Base-by-base conservation (phyloP, 2,113 vertebrate genomes). In the Anser brachyrhynchus region DNA sequence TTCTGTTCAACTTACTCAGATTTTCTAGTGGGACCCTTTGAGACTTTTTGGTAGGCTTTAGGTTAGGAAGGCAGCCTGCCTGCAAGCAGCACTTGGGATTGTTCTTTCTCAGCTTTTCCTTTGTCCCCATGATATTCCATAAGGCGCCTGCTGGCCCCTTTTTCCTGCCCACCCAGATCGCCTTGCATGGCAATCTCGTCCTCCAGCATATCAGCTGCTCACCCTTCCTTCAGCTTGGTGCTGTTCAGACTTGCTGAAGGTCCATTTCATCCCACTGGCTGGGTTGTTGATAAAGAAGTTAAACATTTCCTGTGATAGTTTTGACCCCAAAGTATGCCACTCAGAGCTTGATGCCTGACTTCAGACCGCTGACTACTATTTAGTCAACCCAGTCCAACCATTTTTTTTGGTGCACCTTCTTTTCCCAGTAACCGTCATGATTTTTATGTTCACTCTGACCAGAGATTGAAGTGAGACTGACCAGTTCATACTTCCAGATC, bases 201-300 rank as follows among this genome's bases (percentile, higher is more conserved):
- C 18, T 75, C 37, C 9, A 57, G 44, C 41, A 10, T 59, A 65
- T 14, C 55, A 87, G 25, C 35, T 44, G 16, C 6, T 46, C 6
- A 28, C 3, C 1, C 3, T 77, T 11, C 3, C 26, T 2, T 10
- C 16, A 64, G 1, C 3, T 4, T 20, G 16, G 3, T 43, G 33
- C 39, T 28, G 19, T 71, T 69, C 26, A 90, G 23, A 70, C 5
- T 64, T 67, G 9, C 23, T 67, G 31, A 70, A 23, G 5, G 7
- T 76, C 43, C 11, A 12, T 72, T 84, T 81, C 7, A 52, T 49
- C 13, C 10, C 14, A 19, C 9, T 44, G 76, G 2, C 13, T 75
- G 8, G 3, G 12, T 52, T 64, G 17, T 10, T 49, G 22, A 25
- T 20, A 52, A 66, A 67, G 21, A 7, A 26, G 3, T 26, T 82